Percentiles rank a stretch among this genome's conserved stretches.
phyloP scores from a whole-genome alignment of 2,797 vertebrate species.

The Tragelaphus oryx region DNA sequence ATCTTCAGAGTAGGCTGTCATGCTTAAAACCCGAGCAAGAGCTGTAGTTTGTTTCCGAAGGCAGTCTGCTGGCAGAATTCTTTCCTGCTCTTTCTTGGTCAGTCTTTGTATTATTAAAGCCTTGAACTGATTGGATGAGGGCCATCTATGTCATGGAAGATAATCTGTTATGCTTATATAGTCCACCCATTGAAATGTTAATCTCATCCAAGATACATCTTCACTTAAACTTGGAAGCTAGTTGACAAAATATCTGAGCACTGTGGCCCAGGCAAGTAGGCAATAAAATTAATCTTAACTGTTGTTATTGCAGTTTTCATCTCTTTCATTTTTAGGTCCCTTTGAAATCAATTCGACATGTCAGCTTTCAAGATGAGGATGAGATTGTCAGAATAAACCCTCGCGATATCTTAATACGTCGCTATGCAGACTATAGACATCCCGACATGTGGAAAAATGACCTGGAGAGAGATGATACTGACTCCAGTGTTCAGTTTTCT shows the following conservation, averaged over 20 bases:
- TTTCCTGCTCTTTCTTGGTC: neutral
- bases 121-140: neutral
- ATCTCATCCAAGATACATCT: neutral
- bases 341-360: slow-evolving; percentile 90
- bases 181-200: neutral
- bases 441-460: slow-evolving; percentile 96
- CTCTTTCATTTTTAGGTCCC: slow-evolving; percentile 82
- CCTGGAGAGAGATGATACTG: slow-evolving; percentile 89
- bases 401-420: slow-evolving; percentile 94
- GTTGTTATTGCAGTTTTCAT: slow-evolving; percentile 11
- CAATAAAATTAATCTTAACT: neutral
- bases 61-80: neutral
- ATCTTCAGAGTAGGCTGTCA: neutral
- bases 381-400: slow-evolving; percentile 99
- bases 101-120: neutral
- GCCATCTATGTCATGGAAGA: neutral
- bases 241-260: neutral
- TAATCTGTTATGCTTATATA: neutral
- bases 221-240: neutral
- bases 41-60: neutral
- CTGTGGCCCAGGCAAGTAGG: neutral
- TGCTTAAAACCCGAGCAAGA: neutral
- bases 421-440: slow-evolving; percentile 98
- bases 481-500: slow-evolving; percentile 89
- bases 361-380: slow-evolving; percentile 97